Evolutionary conservation across 2,113 vertebrate species (phyloP), one percentile per base, ranked within the genome.

Genomic region (Lipotes vexillifer): DNA sequence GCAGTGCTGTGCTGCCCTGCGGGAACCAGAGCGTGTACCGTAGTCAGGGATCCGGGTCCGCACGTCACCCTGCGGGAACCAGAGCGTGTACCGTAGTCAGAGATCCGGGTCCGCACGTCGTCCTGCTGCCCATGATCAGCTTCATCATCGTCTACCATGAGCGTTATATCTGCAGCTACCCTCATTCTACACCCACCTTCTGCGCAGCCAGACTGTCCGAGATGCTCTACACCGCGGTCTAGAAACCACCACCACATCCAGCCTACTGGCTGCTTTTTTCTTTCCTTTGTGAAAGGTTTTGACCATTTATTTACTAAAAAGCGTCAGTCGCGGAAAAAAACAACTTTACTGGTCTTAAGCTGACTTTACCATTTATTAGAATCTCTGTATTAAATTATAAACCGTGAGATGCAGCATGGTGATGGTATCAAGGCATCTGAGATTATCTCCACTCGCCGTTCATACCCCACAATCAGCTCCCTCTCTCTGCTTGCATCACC

Each of bases 101-200:
- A n/a, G n/a, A 10, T n/a, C 61, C 15, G 27, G 57, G 23, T 6
- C 29, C 82, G 4, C 59, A 1, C 29, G 36, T 20, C 46, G 14
- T 74, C 72, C 78, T 44, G 15, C 20, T 6, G 15, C 61, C 20
- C 31, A 0, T 33, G 18, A 0, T 23, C 7, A 5, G 2, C 31
- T 23, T 25, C 15, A 0, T 38, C 3, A 0, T 9, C 20, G 0
- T 2, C 20, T 2, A 5, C 29, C 18, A 2, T 1, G 23, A 18
- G 4, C 41, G 3, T 12, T 12, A 10, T 10, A 0, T 44, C 23
- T 2, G 1, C 1, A 17, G 11, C 71, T 1, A 0, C 44, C 36
- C 36, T 83, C 15, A 1, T 38, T 61, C 74, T 20, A 44, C 6
- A 18, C 17, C 2, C 6, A 15, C 21, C 20, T 78, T 55, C 46